Base-by-base conservation (phyloP, 1,140 invertebrate genomes). In the Drosophila aff. region DNA sequence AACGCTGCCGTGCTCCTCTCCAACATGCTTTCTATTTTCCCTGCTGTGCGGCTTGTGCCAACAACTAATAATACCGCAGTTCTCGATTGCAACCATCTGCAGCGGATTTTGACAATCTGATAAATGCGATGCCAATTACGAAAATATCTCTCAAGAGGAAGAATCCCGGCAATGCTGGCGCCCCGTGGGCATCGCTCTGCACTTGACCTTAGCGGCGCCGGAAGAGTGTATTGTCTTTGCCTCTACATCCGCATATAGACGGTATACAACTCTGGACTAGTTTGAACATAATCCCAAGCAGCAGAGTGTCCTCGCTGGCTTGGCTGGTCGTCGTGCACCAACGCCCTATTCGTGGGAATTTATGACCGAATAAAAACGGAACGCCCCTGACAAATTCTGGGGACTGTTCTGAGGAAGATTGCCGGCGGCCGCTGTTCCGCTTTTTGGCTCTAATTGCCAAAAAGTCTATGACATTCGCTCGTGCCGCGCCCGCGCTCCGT, bases 391-490 rank as follows among this genome's bases (percentile, higher is more conserved):
- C 43, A 40, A 64, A 49, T 74, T 55, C 76, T 67, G 66, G 74
- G 59, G 73, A 63, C 63, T 83, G 57, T 85, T 77, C 78, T 47
- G 49, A 81, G 64, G 67, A 66, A 65, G 62, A 46, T 43, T 60
- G 53, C 26, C 52, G 28, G 43, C 23, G 28, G n/a, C 21, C 9
- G 64, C 13, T 76, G 73, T 64, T 79, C 61, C 69, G 67, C 62
- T 65, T 53, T 71, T 79, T 69, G 83, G 80, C 77, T 78, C 61
- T 87, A 89, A 89, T 87, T 89, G 80, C 67, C 83, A 83, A 77
- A 71, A 58, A 69, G 63, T 67, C 67, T 72, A 49, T 76, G 79
- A 82, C 76, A 82, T 38, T 63, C 64, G 66, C 80, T 76, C 80
- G 75, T 79, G 83, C 83, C 79, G 58, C 80, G 58, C 64, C 66